A percentile compares a stretch with the other conserved stretches of the same genome.
phyloP scores from a whole-genome alignment of 2,797 vertebrate genomes.

The Furcifer pardalis region DNA sequence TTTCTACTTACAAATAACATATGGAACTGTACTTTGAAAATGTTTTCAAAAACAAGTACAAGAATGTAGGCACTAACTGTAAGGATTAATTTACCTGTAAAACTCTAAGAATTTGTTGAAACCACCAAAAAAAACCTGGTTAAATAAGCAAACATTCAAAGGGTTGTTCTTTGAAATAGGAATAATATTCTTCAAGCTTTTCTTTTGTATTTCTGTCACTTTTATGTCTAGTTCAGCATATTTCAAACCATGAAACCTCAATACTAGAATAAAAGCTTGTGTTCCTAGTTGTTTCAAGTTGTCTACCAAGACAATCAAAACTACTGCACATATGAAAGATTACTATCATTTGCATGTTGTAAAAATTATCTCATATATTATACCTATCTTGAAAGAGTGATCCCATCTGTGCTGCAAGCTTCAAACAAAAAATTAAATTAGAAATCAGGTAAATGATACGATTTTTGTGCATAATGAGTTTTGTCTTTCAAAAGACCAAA shows the following conservation, averaged over 20 bases:
- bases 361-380: constrained; percentile 32
- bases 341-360: constrained; percentile 30
- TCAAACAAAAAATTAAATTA: not conserved
- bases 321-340: constrained; percentile 8
- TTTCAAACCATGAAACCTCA: constrained; percentile 33
- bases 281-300: constrained; percentile 41
- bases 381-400: not conserved
- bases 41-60: constrained; percentile 48
- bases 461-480: not conserved
- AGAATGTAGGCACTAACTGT: constrained; percentile 21
- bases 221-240: constrained; percentile 42
- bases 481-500: not conserved
- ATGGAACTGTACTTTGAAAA: constrained; percentile 52
- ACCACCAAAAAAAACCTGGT: not conserved
- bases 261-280: constrained; percentile 13
- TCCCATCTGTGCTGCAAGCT: not conserved
- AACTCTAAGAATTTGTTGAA: constrained; percentile 35
- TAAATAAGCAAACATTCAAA: constrained; percentile 38
- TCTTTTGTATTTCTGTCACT: constrained; percentile 33
- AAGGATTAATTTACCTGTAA: constrained; percentile 54
- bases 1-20: constrained; percentile 39
- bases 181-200: constrained; percentile 34
- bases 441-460: not conserved
- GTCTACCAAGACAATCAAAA: constrained; percentile 44
- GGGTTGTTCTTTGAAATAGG: constrained; percentile 4